Conservation (phyloP, 2,888 invertebrate genomes). For the Balanococcus diminutus region DNA sequence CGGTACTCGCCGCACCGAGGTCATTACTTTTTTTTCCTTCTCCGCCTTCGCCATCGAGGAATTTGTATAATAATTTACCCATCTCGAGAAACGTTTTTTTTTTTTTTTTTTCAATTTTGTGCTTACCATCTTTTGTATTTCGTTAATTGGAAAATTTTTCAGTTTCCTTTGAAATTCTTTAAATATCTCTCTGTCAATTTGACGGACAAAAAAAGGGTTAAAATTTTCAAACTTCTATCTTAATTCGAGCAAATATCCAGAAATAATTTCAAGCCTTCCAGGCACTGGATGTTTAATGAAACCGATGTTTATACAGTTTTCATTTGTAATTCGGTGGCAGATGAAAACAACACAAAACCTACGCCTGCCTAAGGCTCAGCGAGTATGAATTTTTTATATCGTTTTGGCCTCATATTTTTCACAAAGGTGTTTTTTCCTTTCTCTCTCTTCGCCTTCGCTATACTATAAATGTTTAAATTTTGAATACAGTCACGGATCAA, state of each 20-base stretch:
- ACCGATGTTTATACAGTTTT: background rate
- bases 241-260: background rate
- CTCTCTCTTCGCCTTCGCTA: background rate
- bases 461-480: background rate
- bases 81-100: no score
- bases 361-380: background rate
- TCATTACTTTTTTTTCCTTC: conserved; percentile 13
- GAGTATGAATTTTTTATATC: background rate
- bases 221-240: background rate
- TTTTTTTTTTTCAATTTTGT: no score
- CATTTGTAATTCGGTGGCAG: background rate
- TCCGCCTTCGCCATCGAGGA: background rate
- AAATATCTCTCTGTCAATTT: background rate
- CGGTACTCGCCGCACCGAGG: no score
- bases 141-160: conserved; percentile 27
- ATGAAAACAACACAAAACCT: background rate
- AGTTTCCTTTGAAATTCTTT: conserved; percentile 4
- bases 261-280: background rate
- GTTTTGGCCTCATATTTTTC: no score
- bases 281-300: background rate
- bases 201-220: background rate
- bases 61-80: background rate
- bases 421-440: background rate
- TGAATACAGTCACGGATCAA: background rate
- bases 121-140: background rate